These are phyloP conservation scores for Montipora capricornis DNA, from an alignment of 64 coral and sea anemone species.

Conservation along the genomic window DNA sequence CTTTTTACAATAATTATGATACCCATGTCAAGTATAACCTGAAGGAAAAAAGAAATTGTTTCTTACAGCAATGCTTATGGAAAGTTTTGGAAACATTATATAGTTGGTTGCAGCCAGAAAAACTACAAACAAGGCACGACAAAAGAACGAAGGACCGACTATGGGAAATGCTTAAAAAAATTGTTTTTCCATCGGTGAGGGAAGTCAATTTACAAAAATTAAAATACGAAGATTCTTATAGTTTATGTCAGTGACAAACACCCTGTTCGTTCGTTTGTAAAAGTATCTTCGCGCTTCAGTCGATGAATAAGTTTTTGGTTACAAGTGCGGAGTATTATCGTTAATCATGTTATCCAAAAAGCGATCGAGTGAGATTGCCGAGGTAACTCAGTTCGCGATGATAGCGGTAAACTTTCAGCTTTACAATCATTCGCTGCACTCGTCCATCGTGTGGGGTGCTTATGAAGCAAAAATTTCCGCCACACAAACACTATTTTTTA, in stretches of 20 bases:
- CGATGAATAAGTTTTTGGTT: neutral
- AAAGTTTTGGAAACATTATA: too few relatives aligned
- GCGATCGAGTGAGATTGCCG: neutral
- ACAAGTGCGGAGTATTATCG: neutral
- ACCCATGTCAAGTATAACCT: neutral
- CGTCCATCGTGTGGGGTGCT: slow-evolving; percentile 37
- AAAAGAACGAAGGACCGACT: too few relatives aligned
- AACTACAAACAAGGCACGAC: too few relatives aligned
- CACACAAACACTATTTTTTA: slow-evolving; percentile 42
- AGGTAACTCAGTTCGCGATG: neutral
- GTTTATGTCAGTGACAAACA: too few relatives aligned
- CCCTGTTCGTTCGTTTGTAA: too few relatives aligned
- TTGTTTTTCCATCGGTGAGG: too few relatives aligned
- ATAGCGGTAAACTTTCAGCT: neutral
- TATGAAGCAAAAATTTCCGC: slow-evolving; percentile 12
- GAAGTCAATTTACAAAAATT: too few relatives aligned
- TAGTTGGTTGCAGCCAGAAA: too few relatives aligned
- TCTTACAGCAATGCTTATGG: too few relatives aligned
- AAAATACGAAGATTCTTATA: too few relatives aligned
- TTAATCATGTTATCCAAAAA: neutral
- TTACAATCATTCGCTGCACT: neutral
- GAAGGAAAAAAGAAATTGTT: neutral
- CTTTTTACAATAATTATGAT: neutral
- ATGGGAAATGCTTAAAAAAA: too few relatives aligned
- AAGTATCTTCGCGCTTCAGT: too few relatives aligned